These are phyloP conservation scores for Horisme vitalbata DNA, from an alignment of 2,888 invertebrate species.

Conservation along the genomic window DNA sequence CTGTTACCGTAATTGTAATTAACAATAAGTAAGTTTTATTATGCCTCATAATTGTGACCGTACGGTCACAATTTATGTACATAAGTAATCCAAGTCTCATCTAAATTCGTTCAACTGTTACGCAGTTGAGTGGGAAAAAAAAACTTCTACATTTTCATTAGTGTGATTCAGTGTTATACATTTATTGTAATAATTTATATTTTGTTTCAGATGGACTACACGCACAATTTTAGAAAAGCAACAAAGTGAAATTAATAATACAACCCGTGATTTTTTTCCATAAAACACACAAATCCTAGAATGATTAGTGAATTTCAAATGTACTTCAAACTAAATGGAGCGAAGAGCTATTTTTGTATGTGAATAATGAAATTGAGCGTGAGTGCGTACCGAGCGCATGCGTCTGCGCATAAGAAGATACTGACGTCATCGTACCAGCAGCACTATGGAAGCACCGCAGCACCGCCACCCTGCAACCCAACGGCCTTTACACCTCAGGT, in stretches of 20 bases:
- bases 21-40: too few species aligned
- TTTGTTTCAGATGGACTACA: slow-evolving; percentile 41
- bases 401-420: slow-evolving; percentile 94
- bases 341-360: slow-evolving; percentile 17
- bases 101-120: too few species aligned
- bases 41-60: too few species aligned
- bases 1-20: too few species aligned
- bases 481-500: slow-evolving; percentile 71
- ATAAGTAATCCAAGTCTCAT: too few species aligned
- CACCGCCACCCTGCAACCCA: slow-evolving; percentile 80
- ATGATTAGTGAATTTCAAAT: not conserved
- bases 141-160: too few species aligned
- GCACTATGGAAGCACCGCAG: slow-evolving; percentile 90
- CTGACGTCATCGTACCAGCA: slow-evolving; percentile 90
- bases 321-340: slow-evolving; percentile 8
- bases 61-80: too few species aligned
- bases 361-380: slow-evolving; percentile 91
- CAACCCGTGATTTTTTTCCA: too few species aligned
- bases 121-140: too few species aligned
- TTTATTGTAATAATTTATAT: slow-evolving; percentile 1
- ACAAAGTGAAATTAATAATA: too few species aligned
- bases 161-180: too few species aligned
- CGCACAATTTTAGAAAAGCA: slow-evolving; percentile 7
- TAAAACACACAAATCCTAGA: too few species aligned
- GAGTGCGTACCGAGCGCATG: slow-evolving; percentile 93